Evolutionary conservation across 2,797 vertebrate species (phyloP).

Genomic region (Acomys russatus): DNA sequence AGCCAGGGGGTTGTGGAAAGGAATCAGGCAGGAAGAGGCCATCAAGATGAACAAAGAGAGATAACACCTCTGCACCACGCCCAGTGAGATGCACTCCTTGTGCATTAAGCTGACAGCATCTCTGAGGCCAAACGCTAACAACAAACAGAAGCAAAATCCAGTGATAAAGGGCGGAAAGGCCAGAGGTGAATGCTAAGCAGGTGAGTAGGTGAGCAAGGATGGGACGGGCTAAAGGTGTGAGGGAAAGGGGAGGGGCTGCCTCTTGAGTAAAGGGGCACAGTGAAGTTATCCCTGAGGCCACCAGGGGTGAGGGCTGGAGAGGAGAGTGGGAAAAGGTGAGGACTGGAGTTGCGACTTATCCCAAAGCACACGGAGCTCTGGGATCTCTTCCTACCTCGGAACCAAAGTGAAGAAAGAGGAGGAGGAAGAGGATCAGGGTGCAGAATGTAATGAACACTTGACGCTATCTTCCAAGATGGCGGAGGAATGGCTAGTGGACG

Average conservation of each 20-base stretch:
- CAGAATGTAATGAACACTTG: background rate
- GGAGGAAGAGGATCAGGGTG: background rate
- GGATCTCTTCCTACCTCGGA: background rate
- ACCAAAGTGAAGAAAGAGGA: background rate
- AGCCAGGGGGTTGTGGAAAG: background rate
- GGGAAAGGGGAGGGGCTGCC: too few species aligned
- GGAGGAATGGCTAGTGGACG: background rate
- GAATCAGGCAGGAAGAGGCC: fast-evolving
- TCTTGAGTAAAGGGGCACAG: background rate
- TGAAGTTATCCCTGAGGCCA: background rate
- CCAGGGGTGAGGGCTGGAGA: background rate
- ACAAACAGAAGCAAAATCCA: background rate
- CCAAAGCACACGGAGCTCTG: background rate
- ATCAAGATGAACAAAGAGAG: background rate
- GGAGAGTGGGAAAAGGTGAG: background rate
- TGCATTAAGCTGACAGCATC: background rate
- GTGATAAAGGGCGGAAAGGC: background rate
- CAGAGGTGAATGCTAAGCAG: background rate
- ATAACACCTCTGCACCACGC: fast-evolving
- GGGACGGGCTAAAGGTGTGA: too few species aligned
- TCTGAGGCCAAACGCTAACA: background rate
- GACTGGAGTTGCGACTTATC: background rate
- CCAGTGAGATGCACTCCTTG: background rate
- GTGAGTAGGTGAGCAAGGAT: background rate
- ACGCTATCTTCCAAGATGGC: background rate